These are phyloP conservation scores for Telmatherina bonti DNA, from an alignment of 2,797 vertebrate genomes.

Conservation along the genomic window DNA sequence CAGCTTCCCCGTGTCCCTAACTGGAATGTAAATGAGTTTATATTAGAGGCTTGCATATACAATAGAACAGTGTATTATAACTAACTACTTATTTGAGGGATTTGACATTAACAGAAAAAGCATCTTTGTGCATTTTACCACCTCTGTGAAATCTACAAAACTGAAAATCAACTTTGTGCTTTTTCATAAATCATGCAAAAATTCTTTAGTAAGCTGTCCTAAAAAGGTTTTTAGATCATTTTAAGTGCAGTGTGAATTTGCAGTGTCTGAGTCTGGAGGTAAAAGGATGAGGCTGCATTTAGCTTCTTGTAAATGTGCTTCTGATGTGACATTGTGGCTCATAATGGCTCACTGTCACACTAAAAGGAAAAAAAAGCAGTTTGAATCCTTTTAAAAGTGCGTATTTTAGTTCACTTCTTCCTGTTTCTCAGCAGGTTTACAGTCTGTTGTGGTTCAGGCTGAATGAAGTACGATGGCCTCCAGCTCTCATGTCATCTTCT, in stretches of 20 bases:
- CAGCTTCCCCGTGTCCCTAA: too few relatives aligned
- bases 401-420: neutral
- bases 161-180: neutral
- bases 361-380: neutral
- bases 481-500: conserved; percentile 61
- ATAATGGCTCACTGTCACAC: neutral
- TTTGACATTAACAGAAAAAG: too few relatives aligned
- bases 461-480: neutral
- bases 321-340: neutral
- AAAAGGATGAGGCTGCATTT: neutral
- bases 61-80: neutral
- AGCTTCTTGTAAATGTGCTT: conserved; percentile 13
- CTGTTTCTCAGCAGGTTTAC: neutral
- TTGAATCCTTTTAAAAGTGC: neutral
- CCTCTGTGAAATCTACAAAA: neutral
- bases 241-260: neutral
- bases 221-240: neutral
- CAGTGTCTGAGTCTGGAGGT: neutral
- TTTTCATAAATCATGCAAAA: neutral
- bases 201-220: neutral
- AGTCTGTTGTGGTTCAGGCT: neutral
- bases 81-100: neutral
- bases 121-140: neutral
- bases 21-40: too few relatives aligned
- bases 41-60: conserved; percentile 17